Percentiles rank a stretch among this genome's conserved stretches.
phyloP scores from a whole-genome alignment of 1,140 invertebrate genomes.

The Aphelenchoides avenae region DNA sequence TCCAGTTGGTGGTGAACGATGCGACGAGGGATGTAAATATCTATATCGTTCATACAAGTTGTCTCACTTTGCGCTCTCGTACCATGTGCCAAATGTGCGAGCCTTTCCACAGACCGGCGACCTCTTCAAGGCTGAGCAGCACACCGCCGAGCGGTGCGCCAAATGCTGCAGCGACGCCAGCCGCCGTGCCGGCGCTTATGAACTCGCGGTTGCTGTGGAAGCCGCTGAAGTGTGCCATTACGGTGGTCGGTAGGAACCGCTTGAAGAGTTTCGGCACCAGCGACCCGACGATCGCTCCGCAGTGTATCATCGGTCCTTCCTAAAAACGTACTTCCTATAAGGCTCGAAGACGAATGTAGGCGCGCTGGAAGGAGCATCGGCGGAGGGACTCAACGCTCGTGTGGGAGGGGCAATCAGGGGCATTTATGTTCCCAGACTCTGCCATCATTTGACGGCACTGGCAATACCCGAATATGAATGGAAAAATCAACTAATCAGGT shows the following conservation, averaged over 20 bases:
- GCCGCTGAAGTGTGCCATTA: constrained; percentile 85
- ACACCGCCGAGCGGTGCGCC: constrained; percentile 94
- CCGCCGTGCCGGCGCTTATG: constrained; percentile 90
- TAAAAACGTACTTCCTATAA: too few relatives aligned
- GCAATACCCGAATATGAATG: too few relatives aligned
- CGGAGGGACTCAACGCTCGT: too few relatives aligned
- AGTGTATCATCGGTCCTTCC: constrained; percentile 99
- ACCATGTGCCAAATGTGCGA: constrained; percentile 87
- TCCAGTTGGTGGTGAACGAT: constrained; percentile 86
- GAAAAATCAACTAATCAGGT: too few relatives aligned
- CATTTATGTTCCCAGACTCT: too few relatives aligned
- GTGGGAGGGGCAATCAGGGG: too few relatives aligned
- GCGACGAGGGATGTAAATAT: constrained; percentile 95
- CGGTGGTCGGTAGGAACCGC: constrained; percentile 59
- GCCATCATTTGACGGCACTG: too few relatives aligned
- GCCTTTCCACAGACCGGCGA: constrained; percentile 97
- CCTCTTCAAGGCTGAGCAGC: constrained; percentile 94
- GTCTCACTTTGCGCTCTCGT: constrained; percentile 28
- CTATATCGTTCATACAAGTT: constrained; percentile 47
- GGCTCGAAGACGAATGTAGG: too few relatives aligned
- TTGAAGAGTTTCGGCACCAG: constrained; percentile 95
- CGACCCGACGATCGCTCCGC: constrained; percentile 92
- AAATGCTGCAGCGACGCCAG: constrained; percentile 92
- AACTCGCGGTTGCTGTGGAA: constrained; percentile 98
- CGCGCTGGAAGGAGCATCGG: too few relatives aligned